These are phyloP conservation scores for Pocillopora meandrina DNA, from an alignment of 92 coral and sea anemone species.

Conservation along the genomic window DNA sequence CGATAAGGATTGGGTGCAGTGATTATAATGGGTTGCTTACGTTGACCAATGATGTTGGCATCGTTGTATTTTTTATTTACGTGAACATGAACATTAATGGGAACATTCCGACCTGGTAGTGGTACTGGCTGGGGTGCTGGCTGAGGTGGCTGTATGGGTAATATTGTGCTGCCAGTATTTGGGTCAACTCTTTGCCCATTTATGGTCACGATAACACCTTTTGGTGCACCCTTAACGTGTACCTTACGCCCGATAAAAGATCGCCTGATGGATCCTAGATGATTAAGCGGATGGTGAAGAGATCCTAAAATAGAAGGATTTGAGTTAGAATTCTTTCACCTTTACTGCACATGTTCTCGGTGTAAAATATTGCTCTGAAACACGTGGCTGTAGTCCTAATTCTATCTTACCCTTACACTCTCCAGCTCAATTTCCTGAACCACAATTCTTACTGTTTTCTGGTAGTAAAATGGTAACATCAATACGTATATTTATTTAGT, in stretches of 20 bases:
- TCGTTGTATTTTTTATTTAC: constrained; percentile 25
- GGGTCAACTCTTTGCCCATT: constrained; percentile 64
- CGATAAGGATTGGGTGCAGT: constrained; percentile 24
- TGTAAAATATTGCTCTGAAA: no score
- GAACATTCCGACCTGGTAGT: background rate
- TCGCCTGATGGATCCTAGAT: constrained; percentile 5
- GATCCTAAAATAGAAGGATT: background rate
- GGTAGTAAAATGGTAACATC: no score
- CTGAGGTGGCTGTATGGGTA: background rate
- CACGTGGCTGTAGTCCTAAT: no score
- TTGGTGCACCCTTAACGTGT: constrained; percentile 43
- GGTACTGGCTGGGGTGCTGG: background rate
- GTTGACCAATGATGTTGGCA: constrained; percentile 8
- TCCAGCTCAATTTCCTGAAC: no score
- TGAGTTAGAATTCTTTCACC: background rate
- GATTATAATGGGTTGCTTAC: constrained; percentile 23
- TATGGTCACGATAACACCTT: constrained; percentile 56
- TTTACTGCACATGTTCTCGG: background rate
- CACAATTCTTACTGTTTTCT: no score
- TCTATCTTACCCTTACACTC: no score
- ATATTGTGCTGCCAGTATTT: constrained; percentile 7
- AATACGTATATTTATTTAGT: no score
- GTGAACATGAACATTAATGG: constrained; percentile 30
- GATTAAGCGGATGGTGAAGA: background rate
- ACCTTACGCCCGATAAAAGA: constrained; percentile 40